Base-by-base conservation (phyloP, 2,113 vertebrate species). In the Tylochromis polylepis region DNA sequence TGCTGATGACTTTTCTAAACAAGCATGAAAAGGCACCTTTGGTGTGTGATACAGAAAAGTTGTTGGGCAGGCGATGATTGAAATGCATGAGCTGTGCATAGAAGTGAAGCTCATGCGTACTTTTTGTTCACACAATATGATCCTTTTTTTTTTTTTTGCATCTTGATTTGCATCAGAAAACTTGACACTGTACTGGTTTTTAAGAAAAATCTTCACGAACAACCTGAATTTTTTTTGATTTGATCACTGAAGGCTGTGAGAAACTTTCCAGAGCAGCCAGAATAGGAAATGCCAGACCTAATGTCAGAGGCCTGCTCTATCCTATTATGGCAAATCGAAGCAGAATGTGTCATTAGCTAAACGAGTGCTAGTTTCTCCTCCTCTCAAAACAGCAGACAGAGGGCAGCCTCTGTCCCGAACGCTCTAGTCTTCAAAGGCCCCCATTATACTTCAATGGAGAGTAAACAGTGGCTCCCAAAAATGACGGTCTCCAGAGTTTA, bases 311-410 rank as follows among this genome's bases (percentile, higher is more conserved):
- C 90, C 94, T 89, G 97, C 97, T 97, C 87, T 53, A 95, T 97
- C 94, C 92, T 93, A 94, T 97, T 97, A 96, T 67, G 91, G 92
- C 88, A 96, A 97, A 97, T 96, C 95, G 95, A 96, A 95, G 93
- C 79, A 85, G 93, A 96, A 94, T 95, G 95, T 95, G 94, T 96
- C 95, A 96, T 95, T 96, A 97, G 95, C 94, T 96, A 96, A 97
- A 96, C 94, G 94, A 95, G 94, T 87, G 95, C 96, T 83, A 88
- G 90, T 94, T 96, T 91, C 90, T 94, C 94, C 93, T 90, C 95
- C 90, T 91, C 95, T 96, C 94, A 93, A 95, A 96, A 95, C 93
- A 95, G 94, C 91, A 96, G 93, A 93, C 92, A 95, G 93, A 93
- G 95, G 95, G 92, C 91, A 92, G 93, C 92, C 93, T 95, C 90